Evolutionary conservation across 2,797 vertebrate species (phyloP).

Genomic region (Poecilia wingei): DNA sequence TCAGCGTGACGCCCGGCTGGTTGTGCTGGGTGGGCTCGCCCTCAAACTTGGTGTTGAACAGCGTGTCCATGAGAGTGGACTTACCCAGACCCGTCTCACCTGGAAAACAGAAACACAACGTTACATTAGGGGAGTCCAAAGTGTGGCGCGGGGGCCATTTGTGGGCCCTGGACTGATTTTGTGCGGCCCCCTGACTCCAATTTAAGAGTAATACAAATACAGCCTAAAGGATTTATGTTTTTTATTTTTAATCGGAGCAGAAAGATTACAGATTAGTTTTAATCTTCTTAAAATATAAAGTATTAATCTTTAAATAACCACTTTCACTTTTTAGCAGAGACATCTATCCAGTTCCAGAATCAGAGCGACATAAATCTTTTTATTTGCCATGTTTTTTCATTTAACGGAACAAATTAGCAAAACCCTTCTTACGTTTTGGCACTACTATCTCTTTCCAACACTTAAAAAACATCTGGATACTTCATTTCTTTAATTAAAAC

Average conservation of each 20-base stretch:
- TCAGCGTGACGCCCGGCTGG: constrained; percentile 94
- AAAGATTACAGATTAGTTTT: not conserved
- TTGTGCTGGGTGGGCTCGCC: constrained; percentile 93
- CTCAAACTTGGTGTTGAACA: constrained; percentile 99
- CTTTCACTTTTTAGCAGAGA: not conserved
- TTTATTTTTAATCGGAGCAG: not conserved
- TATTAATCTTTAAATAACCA: not conserved
- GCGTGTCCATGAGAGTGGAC: constrained; percentile 97
- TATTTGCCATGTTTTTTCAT: not conserved
- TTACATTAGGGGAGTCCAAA: not conserved
- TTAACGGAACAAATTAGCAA: not conserved
- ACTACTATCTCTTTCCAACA: not conserved
- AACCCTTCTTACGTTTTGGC: not conserved
- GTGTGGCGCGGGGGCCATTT: not conserved
- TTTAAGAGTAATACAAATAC: not conserved
- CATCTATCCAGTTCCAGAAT: not conserved
- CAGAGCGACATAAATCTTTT: not conserved
- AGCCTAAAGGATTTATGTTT: too few relatives aligned
- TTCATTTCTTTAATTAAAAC: not conserved
- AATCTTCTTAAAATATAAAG: not conserved
- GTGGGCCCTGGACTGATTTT: not conserved
- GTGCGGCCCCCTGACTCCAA: not conserved
- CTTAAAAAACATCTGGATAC: not conserved
- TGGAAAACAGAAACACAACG: constrained; percentile 52
- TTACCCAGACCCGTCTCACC: constrained; percentile 98